Evolutionary conservation across 2,888 invertebrate species (phyloP), one percentile per base, ranked within the genome.

Genomic region (Zaprionus lineosus): DNA sequence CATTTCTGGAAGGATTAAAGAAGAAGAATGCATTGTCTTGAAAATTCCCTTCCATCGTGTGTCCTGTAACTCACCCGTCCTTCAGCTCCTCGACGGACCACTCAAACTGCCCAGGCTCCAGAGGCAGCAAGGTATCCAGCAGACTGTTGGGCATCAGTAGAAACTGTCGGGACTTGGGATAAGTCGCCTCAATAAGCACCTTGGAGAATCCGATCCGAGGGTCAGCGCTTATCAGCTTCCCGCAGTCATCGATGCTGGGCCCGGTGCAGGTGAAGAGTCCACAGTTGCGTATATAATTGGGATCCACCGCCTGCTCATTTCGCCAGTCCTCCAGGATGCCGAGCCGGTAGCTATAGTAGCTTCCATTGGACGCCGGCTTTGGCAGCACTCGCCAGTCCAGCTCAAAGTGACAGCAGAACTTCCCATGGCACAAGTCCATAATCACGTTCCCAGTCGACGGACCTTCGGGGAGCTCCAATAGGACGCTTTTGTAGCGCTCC

Each of bases 301-400:
- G 75, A 34, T 89, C 88, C 4, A 88, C 84, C 0, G 81, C 84
- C 8, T 76, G 65, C 60, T 89, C 91, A 8, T 89, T 84, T 18
- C 92, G 87, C 29, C 89, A 82, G 2, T 91, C 92, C 50, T 90
- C 88, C 62, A 86, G 91, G 5, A 88, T 90, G 0, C 88, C 91
- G 48, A 91, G 29, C 1, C 90, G 89, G 65, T 92, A 92, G 12
- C 73, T 76, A 55, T 91, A 91, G 2, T 28, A 37, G 1, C 21
- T 39, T 1, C 6, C 21, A 0, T 28, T 12, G 0, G 2, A 2
- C 0, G 18, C 28, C 2, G 11, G 1, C 2, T n/a, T 14, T 24
- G n/a, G n/a, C 11, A 66, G 1, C 1, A 18, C 7, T 0, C 44
- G 52, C 69, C 74, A 84, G 4, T 66, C 53, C 8, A 87, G 26